Percentiles rank a stretch among this genome's conserved stretches.
These are phyloP conservation scores for Hirudinaria manillensis DNA, from an alignment of 2,888 invertebrate species.

Conservation along the genomic window DNA sequence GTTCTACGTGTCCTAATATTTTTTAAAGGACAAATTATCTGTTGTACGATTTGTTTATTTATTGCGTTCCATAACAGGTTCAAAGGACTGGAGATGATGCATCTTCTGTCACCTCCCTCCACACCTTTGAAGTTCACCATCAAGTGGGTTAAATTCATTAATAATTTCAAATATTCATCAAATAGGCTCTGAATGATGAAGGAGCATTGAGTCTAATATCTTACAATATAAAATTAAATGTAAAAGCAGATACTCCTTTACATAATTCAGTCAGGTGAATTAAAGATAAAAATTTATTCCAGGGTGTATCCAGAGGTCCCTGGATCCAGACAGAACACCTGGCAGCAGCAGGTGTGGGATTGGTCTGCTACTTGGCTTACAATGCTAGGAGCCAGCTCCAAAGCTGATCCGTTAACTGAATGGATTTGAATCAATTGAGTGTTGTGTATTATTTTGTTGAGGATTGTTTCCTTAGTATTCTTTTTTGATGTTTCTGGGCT, in stretches of 20 bases:
- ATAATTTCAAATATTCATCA: too few relatives aligned
- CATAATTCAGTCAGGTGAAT: too few relatives aligned
- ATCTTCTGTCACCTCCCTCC: slow-evolving; percentile 65
- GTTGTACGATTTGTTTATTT: background rate
- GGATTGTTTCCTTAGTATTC: too few relatives aligned
- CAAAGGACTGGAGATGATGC: slow-evolving; percentile 64
- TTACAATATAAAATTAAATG: too few relatives aligned
- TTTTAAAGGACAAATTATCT: background rate
- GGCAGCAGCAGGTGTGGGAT: slow-evolving; percentile 70
- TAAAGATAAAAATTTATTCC: slow-evolving; percentile 22
- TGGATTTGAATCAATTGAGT: background rate
- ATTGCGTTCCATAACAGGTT: slow-evolving; percentile 45
- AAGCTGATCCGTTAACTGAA: slow-evolving; percentile 21
- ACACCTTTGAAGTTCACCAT: slow-evolving; percentile 68
- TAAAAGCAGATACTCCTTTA: slow-evolving; percentile 50
- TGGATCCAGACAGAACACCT: slow-evolving; percentile 86
- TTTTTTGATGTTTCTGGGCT: too few relatives aligned
- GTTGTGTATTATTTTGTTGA: too few relatives aligned
- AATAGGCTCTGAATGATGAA: too few relatives aligned
- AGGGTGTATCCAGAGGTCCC: slow-evolving; percentile 79
- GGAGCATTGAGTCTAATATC: too few relatives aligned
- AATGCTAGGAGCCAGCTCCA: slow-evolving; percentile 51
- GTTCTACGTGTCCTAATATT: background rate
- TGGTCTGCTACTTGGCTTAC: slow-evolving; percentile 80
- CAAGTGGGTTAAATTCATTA: slow-evolving; percentile 54